Evolutionary conservation across 2,888 invertebrate genomes (phyloP).

Genomic region (Tricholauxania praeusta): DNA sequence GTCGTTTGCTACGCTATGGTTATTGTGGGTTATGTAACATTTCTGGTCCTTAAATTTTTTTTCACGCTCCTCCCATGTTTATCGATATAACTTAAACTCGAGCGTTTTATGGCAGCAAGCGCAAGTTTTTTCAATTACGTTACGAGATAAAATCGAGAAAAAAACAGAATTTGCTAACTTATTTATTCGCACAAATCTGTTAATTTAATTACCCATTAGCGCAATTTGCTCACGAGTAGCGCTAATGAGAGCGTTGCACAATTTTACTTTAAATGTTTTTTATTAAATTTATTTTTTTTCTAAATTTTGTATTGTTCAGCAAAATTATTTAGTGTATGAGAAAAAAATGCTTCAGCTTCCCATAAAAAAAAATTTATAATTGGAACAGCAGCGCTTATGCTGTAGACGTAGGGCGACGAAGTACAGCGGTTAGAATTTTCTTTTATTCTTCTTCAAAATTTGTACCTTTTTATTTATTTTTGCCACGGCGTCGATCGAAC

Average conservation of each 20-base stretch:
- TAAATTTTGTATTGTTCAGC: constrained; percentile 4
- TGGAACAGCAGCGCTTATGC: no score
- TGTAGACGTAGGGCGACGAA: no score
- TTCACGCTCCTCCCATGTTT: not conserved
- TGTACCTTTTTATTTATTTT: constrained; percentile 18
- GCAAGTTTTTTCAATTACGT: no score
- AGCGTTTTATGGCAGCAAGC: no score
- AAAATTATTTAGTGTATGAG: no score
- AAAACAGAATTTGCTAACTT: no score
- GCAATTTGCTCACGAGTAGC: constrained; percentile 21
- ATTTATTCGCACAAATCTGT: constrained; percentile 11
- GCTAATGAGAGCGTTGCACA: constrained; percentile 38
- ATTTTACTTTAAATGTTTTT: constrained; percentile 37
- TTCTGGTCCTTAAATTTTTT: constrained; percentile 35
- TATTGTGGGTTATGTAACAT: constrained; percentile 38
- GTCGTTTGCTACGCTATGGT: not conserved
- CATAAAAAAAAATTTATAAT: no score
- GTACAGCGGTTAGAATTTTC: no score
- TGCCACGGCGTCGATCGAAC: constrained; percentile 12
- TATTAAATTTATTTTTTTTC: constrained; percentile 31
- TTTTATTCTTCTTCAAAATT: no score
- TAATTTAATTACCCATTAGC: constrained; percentile 24
- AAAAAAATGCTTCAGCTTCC: no score
- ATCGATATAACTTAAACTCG: no score
- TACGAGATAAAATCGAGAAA: no score